Percentiles rank a stretch among this genome's conserved stretches.
These are phyloP conservation scores for Hyposmocoma kahamanoa DNA, from an alignment of 1,140 invertebrate species.

Conservation along the genomic window DNA sequence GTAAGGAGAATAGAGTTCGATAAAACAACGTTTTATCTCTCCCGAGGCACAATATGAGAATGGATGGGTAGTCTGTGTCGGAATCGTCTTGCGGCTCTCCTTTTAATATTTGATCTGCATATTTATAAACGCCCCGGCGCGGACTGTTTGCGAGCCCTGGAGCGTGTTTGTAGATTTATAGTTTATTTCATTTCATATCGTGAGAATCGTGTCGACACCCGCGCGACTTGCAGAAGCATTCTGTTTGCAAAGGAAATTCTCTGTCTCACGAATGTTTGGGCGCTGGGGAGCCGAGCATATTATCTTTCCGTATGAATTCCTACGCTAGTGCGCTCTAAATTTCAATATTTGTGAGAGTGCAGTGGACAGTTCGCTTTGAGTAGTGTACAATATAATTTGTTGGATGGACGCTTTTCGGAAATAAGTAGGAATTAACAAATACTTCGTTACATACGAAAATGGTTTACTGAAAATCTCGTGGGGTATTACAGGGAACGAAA, in stretches of 20 bases:
- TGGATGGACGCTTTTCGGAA: no score
- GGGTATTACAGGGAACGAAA: conserved; percentile 17
- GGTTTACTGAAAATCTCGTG: no score
- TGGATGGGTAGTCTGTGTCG: neutral
- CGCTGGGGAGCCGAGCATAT: neutral
- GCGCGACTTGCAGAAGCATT: no score
- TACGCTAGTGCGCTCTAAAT: neutral
- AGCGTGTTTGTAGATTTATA: conserved; percentile 34
- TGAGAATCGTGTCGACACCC: no score
- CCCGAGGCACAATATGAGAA: no score
- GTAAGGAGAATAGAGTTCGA: no score
- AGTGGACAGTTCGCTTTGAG: no score
- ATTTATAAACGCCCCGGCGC: conserved; percentile 41
- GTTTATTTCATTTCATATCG: conserved; percentile 36
- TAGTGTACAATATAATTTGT: no score
- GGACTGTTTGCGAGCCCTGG: conserved; percentile 22
- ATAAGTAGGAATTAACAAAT: no score
- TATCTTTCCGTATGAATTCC: neutral
- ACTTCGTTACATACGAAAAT: no score
- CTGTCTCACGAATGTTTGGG: neutral
- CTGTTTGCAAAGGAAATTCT: conserved; percentile 10
- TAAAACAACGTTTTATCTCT: no score
- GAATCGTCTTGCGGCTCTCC: conserved; percentile 40
- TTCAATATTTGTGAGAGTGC: neutral
- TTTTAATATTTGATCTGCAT: conserved; percentile 62